These are phyloP conservation scores for Xiphophorus couchianus DNA, from an alignment of 2,113 vertebrate species.

Conservation along the genomic window DNA sequence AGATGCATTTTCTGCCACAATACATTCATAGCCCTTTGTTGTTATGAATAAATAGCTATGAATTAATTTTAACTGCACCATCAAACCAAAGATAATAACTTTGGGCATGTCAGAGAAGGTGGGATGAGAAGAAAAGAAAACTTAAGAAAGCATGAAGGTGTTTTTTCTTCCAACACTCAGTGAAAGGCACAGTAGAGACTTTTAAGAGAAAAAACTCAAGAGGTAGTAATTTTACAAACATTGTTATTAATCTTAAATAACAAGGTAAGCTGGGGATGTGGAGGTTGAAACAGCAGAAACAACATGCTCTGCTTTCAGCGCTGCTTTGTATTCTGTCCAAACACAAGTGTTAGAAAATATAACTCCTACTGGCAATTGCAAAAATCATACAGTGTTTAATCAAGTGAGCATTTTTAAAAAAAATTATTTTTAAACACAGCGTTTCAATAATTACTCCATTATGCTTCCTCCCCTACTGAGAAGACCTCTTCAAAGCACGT, in stretches of 20 bases:
- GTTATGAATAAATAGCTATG: too few relatives aligned
- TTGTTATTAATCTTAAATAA: conserved; percentile 9
- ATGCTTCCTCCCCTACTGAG: not conserved
- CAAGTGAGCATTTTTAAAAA: not conserved
- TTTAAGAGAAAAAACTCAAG: conserved; percentile 19
- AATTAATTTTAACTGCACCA: not conserved
- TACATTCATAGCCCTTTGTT: too few relatives aligned
- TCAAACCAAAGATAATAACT: not conserved
- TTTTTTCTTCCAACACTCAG: not conserved
- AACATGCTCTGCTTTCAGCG: not conserved
- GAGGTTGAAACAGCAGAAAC: not conserved
- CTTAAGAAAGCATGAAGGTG: conserved; percentile 9
- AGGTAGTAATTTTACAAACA: conserved; percentile 4
- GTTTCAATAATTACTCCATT: conserved; percentile 4
- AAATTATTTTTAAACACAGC: not conserved
- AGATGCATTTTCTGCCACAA: too few relatives aligned
- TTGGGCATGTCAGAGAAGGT: conserved; percentile 17
- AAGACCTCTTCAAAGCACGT: not conserved
- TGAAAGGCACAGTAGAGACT: not conserved
- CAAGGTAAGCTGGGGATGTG: not conserved
- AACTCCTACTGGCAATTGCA: not conserved
- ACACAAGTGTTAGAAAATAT: conserved; percentile 2
- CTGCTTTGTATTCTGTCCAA: not conserved
- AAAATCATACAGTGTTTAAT: not conserved
- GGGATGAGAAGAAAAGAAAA: conserved; percentile 13